phyloP scores from a whole-genome alignment of 2,797 vertebrate species.

The Poeciliopsis presidionis region DNA sequence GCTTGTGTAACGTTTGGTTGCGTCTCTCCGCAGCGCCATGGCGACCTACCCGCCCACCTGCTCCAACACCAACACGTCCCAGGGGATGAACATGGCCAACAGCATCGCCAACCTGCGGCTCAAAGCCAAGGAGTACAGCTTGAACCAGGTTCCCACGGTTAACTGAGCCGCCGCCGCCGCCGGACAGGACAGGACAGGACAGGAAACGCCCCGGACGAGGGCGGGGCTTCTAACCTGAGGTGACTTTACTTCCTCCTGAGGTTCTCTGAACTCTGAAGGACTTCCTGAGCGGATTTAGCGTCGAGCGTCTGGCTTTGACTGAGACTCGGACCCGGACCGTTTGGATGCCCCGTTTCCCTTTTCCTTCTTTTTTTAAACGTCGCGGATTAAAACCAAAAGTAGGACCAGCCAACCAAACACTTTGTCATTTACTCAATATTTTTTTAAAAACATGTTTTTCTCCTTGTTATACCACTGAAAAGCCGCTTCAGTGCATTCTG shows the following conservation, averaged over 20 bases:
- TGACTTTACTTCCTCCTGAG: constrained; percentile 41
- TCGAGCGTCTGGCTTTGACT: constrained; percentile 48
- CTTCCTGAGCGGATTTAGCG: constrained; percentile 45
- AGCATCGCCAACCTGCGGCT: constrained; percentile 99
- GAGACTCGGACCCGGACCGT: constrained; percentile 43
- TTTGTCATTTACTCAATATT: constrained; percentile 62
- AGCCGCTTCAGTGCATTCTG: constrained; percentile 64
- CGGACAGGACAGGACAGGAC: constrained; percentile 1
- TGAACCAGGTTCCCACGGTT: constrained; percentile 99
- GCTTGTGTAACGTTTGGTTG: constrained; percentile 42
- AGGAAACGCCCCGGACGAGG: constrained; percentile 3
- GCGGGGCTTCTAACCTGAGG: background rate
- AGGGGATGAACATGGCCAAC: constrained; percentile 99
- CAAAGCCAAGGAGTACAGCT: constrained; percentile 99
- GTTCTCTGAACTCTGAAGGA: constrained; percentile 49
- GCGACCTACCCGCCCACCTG: constrained; percentile 94
- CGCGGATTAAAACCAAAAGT: constrained; percentile 42
- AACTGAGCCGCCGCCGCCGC: constrained; percentile 82
- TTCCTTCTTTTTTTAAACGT: background rate
- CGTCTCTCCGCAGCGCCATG: constrained; percentile 87
- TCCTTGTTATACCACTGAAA: constrained; percentile 85
- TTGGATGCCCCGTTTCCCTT: constrained; percentile 24
- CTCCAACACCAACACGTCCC: constrained; percentile 91
- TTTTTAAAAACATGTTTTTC: constrained; percentile 44
- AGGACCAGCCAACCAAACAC: constrained; percentile 45